phyloP scores from a whole-genome alignment of 2,888 invertebrate genomes.

The Drosophila demipolita region DNA sequence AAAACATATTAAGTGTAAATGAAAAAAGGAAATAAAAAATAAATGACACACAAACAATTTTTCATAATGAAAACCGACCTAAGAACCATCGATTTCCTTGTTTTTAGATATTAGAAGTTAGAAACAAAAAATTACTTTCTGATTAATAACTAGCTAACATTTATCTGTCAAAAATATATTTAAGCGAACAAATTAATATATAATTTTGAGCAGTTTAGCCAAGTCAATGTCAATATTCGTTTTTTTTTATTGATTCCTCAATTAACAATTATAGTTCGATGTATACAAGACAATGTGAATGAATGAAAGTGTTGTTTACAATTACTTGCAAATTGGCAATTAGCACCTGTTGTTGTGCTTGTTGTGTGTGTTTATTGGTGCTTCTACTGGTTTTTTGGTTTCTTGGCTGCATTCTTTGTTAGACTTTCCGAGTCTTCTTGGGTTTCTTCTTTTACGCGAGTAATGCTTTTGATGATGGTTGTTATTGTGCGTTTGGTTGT shows the following conservation, averaged over 20 bases:
- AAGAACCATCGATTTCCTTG: neutral
- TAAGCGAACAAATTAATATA: neutral
- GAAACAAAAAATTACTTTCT: neutral
- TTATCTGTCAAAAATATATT: neutral
- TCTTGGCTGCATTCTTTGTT: too few relatives aligned
- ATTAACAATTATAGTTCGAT: neutral
- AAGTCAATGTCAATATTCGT: neutral
- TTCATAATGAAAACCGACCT: neutral
- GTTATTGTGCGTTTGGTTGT: too few relatives aligned
- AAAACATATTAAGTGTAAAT: slow-evolving; percentile 31
- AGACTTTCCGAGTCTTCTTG: too few relatives aligned
- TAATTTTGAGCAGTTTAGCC: neutral
- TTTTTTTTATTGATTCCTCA: neutral
- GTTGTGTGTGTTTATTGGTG: too few relatives aligned
- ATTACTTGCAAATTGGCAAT: neutral
- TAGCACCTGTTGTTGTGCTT: neutral
- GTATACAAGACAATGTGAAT: neutral
- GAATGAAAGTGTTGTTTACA: neutral
- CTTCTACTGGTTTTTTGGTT: too few relatives aligned
- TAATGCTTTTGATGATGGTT: too few relatives aligned
- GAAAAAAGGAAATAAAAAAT: slow-evolving; percentile 3
- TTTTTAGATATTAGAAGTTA: neutral
- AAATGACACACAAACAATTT: neutral
- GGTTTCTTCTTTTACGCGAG: too few relatives aligned
- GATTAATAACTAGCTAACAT: neutral